These are phyloP conservation scores for Rhingia rostrata DNA, from an alignment of 2,888 invertebrate genomes.

Conservation along the genomic window DNA sequence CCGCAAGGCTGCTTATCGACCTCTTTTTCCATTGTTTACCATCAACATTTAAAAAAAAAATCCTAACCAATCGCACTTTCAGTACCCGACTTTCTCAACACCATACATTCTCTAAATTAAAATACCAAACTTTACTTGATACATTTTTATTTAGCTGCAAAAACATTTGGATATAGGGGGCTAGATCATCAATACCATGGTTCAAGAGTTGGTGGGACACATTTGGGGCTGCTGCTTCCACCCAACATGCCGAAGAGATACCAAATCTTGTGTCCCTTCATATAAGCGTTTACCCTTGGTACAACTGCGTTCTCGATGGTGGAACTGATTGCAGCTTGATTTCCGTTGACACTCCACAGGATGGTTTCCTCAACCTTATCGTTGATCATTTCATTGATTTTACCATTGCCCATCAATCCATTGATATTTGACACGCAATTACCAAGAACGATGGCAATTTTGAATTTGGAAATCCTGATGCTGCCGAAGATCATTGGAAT, in stretches of 20 bases:
- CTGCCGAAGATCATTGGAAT: conserved; percentile 80
- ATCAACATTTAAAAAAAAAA: too few relatives aligned
- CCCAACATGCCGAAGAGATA: conserved; percentile 74
- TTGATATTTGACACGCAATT: conserved; percentile 78
- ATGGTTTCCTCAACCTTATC: conserved; percentile 77
- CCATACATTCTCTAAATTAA: too few relatives aligned
- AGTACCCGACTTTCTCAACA: too few relatives aligned
- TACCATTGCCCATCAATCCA: conserved; percentile 79
- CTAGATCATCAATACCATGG: conserved; percentile 76
- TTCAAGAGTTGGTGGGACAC: conserved; percentile 77
- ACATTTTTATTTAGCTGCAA: too few relatives aligned
- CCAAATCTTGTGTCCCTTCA: conserved; percentile 80
- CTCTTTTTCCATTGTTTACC: too few relatives aligned
- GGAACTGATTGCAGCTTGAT: conserved; percentile 77
- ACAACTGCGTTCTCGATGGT: conserved; percentile 77
- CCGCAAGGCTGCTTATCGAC: too few relatives aligned
- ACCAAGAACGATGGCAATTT: conserved; percentile 77
- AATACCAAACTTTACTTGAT: too few relatives aligned
- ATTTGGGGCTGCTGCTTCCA: conserved; percentile 64
- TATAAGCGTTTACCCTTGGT: conserved; percentile 76
- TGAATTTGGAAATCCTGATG: conserved; percentile 79
- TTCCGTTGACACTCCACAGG: conserved; percentile 77
- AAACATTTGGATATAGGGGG: too few relatives aligned
- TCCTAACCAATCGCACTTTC: too few relatives aligned
- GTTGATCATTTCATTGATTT: conserved; percentile 77